Evolutionary conservation across 2,888 invertebrate species (phyloP), one percentile per base, ranked within the genome.

Genomic region (Drosophila borborema): DNA sequence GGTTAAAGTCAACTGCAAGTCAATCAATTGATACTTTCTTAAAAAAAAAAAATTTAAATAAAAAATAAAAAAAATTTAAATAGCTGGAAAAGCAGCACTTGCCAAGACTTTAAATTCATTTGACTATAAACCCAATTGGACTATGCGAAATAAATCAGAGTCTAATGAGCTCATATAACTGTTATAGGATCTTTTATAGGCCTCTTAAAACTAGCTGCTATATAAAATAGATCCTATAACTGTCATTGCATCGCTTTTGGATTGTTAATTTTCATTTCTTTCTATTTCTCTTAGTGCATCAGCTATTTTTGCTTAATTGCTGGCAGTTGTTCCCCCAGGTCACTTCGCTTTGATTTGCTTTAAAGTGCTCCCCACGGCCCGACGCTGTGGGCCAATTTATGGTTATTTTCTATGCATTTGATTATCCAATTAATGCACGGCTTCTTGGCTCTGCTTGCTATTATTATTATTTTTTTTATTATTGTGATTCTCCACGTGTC

Each of bases 391-490:
- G 46, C 59, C 70, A 64, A 77, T 86, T 82, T 77, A 80, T 74
- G 71, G 40, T 54, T 58, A 63, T 55, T 55, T 28, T 54, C 68
- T 46, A 12, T 46, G 49, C 68, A 66, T 80, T 84, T 88, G 71
- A 82, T 88, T 88, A 78, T 64, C 86, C 86, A 81, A 84, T 88
- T 84, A 84, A 72, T 73, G 72, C 56, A 60, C 8, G 64, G 36
- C 59, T 64, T 64, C 69, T 51, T 40, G 62, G 60, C 28, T 48
- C 34, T 56, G 60, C 16, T 10, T 40, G 40, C n/a, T 46, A 31
- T 62, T 59, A 48, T 59, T 63, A 56, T 74, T 51, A 6, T n/a
- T 69, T 74, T 28, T 28, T 23, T 23, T 23, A 23, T 23, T 51
- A 49, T 72, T 63, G 56, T 55, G 51, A 36, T 60, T 56, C 46